Conservation (phyloP, 2,888 invertebrate genomes). For the Gryllus longicercus region DNA sequence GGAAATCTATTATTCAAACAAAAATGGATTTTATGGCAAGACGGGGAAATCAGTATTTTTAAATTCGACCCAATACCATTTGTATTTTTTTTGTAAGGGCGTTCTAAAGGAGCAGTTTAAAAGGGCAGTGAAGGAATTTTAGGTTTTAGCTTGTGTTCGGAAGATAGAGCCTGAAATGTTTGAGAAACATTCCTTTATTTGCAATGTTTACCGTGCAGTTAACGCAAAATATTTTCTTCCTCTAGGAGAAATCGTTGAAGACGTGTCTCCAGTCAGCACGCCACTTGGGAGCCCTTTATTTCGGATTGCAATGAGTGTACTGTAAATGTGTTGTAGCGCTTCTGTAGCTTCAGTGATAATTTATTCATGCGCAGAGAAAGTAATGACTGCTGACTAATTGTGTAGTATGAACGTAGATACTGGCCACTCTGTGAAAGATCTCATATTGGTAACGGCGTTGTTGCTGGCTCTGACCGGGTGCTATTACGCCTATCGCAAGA, state of each 20-base stretch:
- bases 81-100: too few relatives aligned
- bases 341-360: not conserved
- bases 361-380: not conserved
- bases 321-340: not conserved
- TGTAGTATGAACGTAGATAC: slow-evolving; percentile 17
- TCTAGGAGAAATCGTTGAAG: not conserved
- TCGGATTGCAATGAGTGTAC: not conserved
- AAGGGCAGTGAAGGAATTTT: too few relatives aligned
- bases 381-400: slow-evolving; percentile 1
- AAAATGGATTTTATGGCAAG: too few relatives aligned
- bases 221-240: too few relatives aligned
- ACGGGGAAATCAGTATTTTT: too few relatives aligned
- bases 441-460: slow-evolving; percentile 77
- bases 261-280: not conserved
- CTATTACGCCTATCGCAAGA: slow-evolving; percentile 89
- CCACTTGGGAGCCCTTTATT: not conserved
- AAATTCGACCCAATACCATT: too few relatives aligned
- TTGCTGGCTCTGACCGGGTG: slow-evolving; percentile 82
- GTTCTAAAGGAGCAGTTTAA: too few relatives aligned
- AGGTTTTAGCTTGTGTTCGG: too few relatives aligned
- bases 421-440: slow-evolving; percentile 79
- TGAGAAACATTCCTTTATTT: too few relatives aligned
- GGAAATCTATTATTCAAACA: too few relatives aligned
- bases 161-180: too few relatives aligned
- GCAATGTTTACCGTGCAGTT: too few relatives aligned